Base-by-base conservation (phyloP, 2,113 vertebrate genomes). In the Acinonyx jubatus region DNA sequence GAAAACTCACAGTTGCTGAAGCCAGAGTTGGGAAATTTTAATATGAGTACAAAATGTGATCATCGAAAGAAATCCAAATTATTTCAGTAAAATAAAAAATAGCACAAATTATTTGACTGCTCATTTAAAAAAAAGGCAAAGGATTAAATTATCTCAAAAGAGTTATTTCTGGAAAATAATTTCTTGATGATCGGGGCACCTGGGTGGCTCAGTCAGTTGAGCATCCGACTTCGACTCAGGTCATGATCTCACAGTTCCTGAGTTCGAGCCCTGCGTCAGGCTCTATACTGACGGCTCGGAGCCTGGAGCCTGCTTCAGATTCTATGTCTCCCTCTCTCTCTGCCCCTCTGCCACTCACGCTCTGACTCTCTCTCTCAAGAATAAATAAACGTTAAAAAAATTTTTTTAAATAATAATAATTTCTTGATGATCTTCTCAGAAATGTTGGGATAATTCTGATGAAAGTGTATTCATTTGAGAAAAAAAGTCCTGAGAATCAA, bases 61-160 rank as follows among this genome's bases (percentile, higher is more conserved):
- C 19, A 85, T 9, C 89, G 3, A 90, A 81, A 96, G 93, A 78
- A 96, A 95, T 93, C 36, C 68, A 87, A 93, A 88, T 81, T 96
- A 94, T 50, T 95, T 81, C n/a, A 65, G 33, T 74, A 89, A 78
- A 91, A 84, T 93, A 80, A 97, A 97, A 96, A 96, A 82, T 87
- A 89, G 18, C 65, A 18, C 66, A 94, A 97, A 93, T 68, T 87
- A 83, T 74, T 82, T 91, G 69, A 65, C 68, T 38, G 4, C 21
- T 63, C 3, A 89, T 27, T 27, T 68, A 69, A 83, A 71, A 84
- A 84, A 88, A 92, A 48, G 12, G 88, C 29, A 93, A 88, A 84
- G 55, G 68, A 96, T 80, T 91, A 57, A 80, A 55, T 89, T 87
- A 95, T 83, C 18, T 61, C 31, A 86, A 82, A 71, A 87, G n/a